Percentiles rank a stretch among this genome's conserved stretches.
phyloP scores from a whole-genome alignment of 1,140 invertebrate genomes.

The Euura lappo region DNA sequence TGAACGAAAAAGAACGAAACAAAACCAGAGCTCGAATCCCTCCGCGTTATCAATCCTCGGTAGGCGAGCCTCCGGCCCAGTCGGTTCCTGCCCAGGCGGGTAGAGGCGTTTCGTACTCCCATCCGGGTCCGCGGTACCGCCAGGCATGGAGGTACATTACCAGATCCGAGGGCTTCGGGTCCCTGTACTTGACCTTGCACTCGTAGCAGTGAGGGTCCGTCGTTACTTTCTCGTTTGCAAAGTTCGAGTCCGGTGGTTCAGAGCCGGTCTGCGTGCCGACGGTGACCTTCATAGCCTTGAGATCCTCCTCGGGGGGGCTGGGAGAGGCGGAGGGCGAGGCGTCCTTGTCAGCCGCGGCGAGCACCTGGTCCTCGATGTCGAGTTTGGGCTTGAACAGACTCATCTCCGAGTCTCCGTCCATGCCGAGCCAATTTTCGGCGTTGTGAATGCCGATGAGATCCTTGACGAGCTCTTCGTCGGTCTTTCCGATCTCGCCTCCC shows the following conservation, averaged over 20 bases:
- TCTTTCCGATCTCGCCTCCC: conserved; percentile 89
- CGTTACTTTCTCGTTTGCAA: conserved; percentile 77
- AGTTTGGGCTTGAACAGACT: conserved; percentile 76
- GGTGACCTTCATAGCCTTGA: conserved; percentile 66
- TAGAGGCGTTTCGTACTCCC: conserved; percentile 87
- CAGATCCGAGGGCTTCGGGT: conserved; percentile 88
- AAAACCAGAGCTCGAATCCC: conserved; percentile 1
- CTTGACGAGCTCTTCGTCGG: conserved; percentile 87
- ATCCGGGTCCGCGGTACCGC: conserved; percentile 89
- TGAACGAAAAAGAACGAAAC: no score
- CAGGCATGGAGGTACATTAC: conserved; percentile 96
- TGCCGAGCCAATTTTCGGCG: conserved; percentile 91
- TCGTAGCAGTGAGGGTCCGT: conserved; percentile 89
- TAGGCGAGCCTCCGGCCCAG: conserved; percentile 64
- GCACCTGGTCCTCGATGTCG: conserved; percentile 66
- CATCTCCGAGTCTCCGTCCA: conserved; percentile 86
- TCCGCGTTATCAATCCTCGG: conserved; percentile 15
- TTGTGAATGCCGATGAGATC: conserved; percentile 92
- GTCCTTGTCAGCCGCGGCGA: conserved; percentile 49
- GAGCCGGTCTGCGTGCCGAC: conserved; percentile 84
- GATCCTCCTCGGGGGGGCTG: conserved; percentile 45
- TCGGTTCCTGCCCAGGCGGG: conserved; percentile 87
- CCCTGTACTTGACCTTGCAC: conserved; percentile 88
- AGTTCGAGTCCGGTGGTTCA: conserved; percentile 71
- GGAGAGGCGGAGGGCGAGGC: conserved; percentile 53